phyloP scores from a whole-genome alignment of 1,140 invertebrate species.

The Zelostemma sp. region DNA sequence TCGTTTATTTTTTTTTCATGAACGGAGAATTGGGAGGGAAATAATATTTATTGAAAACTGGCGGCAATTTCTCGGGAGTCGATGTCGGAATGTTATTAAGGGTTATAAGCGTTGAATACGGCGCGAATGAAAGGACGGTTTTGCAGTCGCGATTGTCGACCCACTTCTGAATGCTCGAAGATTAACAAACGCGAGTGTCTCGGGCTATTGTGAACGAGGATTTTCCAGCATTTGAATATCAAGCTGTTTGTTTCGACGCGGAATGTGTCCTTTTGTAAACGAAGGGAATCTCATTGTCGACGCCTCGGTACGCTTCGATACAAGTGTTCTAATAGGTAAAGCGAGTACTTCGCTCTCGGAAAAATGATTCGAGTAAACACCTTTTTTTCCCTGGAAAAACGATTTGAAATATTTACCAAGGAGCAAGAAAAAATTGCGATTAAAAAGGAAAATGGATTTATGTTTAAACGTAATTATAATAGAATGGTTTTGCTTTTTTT shows the following conservation, averaged over 20 bases:
- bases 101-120: constrained; percentile 8
- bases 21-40: no score
- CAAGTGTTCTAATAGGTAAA: not conserved
- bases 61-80: not conserved
- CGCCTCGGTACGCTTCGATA: not conserved
- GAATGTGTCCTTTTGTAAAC: constrained; percentile 15
- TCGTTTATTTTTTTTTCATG: no score
- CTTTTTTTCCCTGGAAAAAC: no score
- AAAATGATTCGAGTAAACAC: no score
- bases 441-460: no score
- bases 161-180: constrained; percentile 35
- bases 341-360: no score
- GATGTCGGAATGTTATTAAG: not conserved
- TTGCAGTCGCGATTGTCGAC: constrained; percentile 36
- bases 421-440: no score
- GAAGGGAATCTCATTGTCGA: not conserved
- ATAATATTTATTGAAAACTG: not conserved
- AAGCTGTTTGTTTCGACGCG: constrained; percentile 40
- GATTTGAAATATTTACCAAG: no score
- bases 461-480: no score
- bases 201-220: constrained; percentile 30
- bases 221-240: constrained; percentile 42
- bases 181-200: constrained; percentile 38
- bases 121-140: constrained; percentile 17
- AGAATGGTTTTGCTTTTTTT: no score